Conservation (phyloP, 2,797 vertebrate species). For the Brotogeris chrysoptera region DNA sequence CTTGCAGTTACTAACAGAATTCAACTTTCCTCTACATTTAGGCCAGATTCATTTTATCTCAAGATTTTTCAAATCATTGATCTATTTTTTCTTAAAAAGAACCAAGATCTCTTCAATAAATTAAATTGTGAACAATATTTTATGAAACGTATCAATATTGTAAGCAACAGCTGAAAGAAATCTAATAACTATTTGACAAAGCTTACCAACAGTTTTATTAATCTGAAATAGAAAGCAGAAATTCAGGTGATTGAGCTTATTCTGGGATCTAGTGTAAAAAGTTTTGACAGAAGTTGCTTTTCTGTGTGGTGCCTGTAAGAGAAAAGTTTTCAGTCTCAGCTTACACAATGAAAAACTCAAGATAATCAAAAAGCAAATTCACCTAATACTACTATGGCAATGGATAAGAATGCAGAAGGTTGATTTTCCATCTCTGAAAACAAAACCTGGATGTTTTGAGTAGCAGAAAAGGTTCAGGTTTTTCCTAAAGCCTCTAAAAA, state of each 20-base stretch:
- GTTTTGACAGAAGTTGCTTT: background rate
- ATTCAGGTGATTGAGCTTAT: background rate
- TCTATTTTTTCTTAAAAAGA: background rate
- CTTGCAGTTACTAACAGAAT: background rate
- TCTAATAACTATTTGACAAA: background rate
- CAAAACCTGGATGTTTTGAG: background rate
- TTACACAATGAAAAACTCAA: background rate
- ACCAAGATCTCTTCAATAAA: background rate
- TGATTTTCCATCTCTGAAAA: conserved; percentile 19
- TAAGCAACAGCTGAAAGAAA: background rate
- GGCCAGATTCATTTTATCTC: background rate
- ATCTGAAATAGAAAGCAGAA: background rate
- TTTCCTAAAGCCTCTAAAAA: background rate
- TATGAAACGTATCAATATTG: background rate
- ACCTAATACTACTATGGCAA: background rate
- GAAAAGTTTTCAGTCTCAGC: background rate
- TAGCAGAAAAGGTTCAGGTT: background rate
- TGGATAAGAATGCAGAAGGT: background rate
- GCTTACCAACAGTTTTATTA: background rate
- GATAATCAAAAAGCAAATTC: background rate
- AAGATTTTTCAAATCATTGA: background rate
- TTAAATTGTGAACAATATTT: background rate
- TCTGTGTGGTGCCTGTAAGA: background rate
- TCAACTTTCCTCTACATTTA: background rate
- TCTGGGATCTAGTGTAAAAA: background rate